Percentiles rank a stretch among this genome's conserved stretches.
phyloP scores from a whole-genome alignment of 2,113 vertebrate genomes.

The Ciconia maguari region DNA sequence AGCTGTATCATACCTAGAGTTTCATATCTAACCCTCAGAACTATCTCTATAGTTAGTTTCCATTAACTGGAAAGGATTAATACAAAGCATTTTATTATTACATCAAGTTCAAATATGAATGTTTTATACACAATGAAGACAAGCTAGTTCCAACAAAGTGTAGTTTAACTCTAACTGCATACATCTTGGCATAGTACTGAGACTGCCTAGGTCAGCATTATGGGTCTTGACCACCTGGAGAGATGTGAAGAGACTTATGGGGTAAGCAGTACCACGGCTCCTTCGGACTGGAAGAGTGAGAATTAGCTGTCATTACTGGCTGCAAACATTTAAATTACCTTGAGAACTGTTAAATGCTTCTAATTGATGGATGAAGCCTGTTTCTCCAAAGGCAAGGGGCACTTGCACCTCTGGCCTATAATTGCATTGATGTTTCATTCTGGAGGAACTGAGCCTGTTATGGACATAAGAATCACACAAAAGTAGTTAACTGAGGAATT shows the following conservation, averaged over 20 bases:
- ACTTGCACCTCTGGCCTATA: constrained; percentile 23
- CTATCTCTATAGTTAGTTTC: not conserved
- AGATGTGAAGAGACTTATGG: not conserved
- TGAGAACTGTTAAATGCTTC: not conserved
- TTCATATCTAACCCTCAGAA: not conserved
- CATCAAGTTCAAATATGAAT: not conserved
- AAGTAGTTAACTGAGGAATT: constrained; percentile 13
- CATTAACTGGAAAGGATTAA: not conserved
- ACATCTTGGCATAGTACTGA: not conserved
- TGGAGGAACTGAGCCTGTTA: not conserved
- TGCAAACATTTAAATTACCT: constrained; percentile 13
- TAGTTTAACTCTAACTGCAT: not conserved
- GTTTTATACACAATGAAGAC: not conserved
- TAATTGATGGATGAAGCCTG: constrained; percentile 4
- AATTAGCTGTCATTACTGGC: not conserved
- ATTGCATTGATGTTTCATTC: not conserved
- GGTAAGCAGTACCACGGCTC: not conserved
- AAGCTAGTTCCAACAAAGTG: not conserved
- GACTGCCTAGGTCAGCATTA: not conserved
- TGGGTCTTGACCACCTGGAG: not conserved
- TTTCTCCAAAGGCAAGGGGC: constrained; percentile 25
- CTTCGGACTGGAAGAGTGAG: not conserved
- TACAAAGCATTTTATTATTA: not conserved
- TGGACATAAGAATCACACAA: not conserved
- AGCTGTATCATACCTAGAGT: not conserved